Conservation (phyloP, 2,888 invertebrate genomes). For the Monoplex corrugatus region DNA sequence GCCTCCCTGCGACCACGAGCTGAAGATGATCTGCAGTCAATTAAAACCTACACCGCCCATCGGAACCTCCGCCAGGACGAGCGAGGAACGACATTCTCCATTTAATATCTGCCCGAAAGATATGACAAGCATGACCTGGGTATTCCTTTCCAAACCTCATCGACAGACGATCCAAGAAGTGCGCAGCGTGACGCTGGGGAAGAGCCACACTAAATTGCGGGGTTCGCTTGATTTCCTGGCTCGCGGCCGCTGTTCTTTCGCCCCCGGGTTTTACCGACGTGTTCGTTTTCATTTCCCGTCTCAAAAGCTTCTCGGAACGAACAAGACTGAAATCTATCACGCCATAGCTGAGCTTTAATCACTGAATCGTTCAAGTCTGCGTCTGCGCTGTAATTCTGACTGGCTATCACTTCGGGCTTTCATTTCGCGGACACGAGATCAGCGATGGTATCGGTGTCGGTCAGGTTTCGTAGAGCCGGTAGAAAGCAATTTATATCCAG, state of each 20-base stretch:
- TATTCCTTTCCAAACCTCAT: conserved; percentile 16
- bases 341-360: conserved; percentile 3
- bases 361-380: background rate
- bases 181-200: background rate
- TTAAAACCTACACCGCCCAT: background rate
- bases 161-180: background rate
- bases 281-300: conserved; percentile 29
- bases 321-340: conserved; percentile 18
- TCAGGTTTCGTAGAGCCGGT: conserved; percentile 6
- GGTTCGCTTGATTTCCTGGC: conserved; percentile 25
- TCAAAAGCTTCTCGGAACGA: background rate
- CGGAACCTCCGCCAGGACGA: background rate
- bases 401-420: background rate
- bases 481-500: conserved; percentile 22
- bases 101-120: background rate
- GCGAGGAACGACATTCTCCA: background rate
- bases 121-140: conserved; percentile 22
- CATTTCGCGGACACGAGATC: background rate
- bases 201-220: background rate
- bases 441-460: background rate
- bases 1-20: background rate
- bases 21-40: background rate
- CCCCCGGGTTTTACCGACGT: background rate
- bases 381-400: background rate
- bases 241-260: conserved; percentile 8